Conservation (phyloP, 2,113 vertebrate genomes). For the Aptenodytes patagonicus region DNA sequence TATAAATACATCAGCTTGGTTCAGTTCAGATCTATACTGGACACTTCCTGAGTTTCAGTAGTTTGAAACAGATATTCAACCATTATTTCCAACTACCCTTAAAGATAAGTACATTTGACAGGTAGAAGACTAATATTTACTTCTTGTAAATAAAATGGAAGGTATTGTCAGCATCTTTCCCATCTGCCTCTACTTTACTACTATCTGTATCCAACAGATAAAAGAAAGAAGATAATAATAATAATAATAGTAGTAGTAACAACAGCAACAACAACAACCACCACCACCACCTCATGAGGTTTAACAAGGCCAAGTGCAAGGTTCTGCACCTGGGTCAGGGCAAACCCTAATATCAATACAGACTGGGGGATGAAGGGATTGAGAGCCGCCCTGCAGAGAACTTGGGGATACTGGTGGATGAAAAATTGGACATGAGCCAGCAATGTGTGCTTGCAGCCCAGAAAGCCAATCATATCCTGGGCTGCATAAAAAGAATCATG, state of each 20-base stretch:
- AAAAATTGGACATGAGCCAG: neutral
- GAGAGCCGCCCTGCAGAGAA: neutral
- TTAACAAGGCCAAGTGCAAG: neutral
- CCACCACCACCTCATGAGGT: neutral
- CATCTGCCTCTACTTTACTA: neutral
- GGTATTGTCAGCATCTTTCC: neutral
- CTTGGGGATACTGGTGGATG: neutral
- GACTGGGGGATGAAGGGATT: neutral
- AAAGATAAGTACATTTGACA: neutral
- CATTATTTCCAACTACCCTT: neutral
- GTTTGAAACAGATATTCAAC: neutral
- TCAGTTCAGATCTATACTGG: neutral
- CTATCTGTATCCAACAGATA: neutral
- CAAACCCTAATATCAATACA: neutral
- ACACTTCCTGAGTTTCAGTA: neutral
- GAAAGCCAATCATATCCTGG: neutral
- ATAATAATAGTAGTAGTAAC: no score
- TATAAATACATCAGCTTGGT: neutral
- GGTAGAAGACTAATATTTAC: neutral
- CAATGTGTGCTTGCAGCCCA: neutral
- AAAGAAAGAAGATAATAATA: neutral
- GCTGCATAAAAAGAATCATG: neutral
- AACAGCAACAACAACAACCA: neutral
- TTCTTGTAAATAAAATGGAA: neutral
- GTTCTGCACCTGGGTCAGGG: neutral